A percentile compares a stretch with the other conserved stretches of the same genome.
Evolutionary conservation across 1,140 invertebrate genomes (phyloP).

Genomic region (Tetragonula clypearis): DNA sequence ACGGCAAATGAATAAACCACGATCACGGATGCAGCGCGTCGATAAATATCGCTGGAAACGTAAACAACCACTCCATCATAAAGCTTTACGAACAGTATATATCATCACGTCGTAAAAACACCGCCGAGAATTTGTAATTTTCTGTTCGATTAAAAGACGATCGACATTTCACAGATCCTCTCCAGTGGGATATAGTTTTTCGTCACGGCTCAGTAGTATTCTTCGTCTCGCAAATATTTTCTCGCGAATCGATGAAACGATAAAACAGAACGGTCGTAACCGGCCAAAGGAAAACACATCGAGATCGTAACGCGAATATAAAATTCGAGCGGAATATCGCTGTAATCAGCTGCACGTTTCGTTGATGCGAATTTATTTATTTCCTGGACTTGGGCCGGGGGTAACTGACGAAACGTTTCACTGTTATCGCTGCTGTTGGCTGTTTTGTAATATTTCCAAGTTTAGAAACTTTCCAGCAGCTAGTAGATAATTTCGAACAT

Average conservation of each 20-base stretch:
- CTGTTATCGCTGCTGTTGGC: too few relatives aligned
- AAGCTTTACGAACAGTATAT: slow-evolving; percentile 14
- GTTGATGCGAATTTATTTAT: slow-evolving; percentile 42
- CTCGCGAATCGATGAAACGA: neutral
- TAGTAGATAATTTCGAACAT: neutral
- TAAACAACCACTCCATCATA: neutral
- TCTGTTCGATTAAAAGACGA: neutral
- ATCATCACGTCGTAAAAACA: too few relatives aligned
- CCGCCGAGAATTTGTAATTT: neutral
- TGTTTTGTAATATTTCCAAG: neutral
- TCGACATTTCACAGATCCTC: neutral
- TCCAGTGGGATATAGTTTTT: neutral
- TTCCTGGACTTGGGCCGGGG: neutral
- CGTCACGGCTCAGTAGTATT: neutral
- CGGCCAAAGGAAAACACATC: neutral
- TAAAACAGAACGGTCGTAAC: slow-evolving; percentile 13
- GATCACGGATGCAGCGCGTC: slow-evolving; percentile 61
- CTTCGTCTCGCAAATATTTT: neutral
- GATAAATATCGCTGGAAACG: slow-evolving; percentile 56
- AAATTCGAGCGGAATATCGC: slow-evolving; percentile 38
- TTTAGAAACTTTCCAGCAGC: neutral
- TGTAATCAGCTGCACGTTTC: slow-evolving; percentile 31
- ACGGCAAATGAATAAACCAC: slow-evolving; percentile 52
- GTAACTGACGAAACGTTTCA: slow-evolving; percentile 21
- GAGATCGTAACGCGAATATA: slow-evolving; percentile 29